A percentile compares a stretch with the other conserved stretches of the same genome.
These are phyloP conservation scores for Sula dactylatra DNA, from an alignment of 2,113 vertebrate genomes.

Conservation along the genomic window DNA sequence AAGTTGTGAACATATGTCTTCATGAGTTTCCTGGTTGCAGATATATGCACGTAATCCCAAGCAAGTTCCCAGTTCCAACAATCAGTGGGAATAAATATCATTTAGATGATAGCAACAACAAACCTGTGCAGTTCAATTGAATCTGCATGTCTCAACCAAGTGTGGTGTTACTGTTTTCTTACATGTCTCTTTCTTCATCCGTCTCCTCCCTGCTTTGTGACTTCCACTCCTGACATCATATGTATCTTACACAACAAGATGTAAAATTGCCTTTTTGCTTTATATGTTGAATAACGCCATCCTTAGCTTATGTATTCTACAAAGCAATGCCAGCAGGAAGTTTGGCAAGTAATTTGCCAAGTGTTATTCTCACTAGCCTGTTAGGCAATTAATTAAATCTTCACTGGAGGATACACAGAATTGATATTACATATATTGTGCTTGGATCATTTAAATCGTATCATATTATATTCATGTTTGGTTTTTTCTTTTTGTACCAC, in stretches of 20 bases:
- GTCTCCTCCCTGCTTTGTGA: not conserved
- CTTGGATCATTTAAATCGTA: not conserved
- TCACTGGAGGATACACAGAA: not conserved
- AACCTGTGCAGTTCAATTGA: not conserved
- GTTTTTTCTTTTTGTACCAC: not conserved
- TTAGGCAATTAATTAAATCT: not conserved
- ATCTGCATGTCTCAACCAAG: not conserved
- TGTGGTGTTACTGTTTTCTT: not conserved
- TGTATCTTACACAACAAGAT: not conserved
- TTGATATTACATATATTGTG: not conserved
- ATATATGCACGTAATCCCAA: not conserved
- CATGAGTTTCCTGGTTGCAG: not conserved
- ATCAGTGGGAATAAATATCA: not conserved
- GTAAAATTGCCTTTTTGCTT: not conserved
- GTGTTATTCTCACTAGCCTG: not conserved
- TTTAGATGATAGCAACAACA: not conserved
- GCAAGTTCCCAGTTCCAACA: not conserved
- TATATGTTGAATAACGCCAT: not conserved
- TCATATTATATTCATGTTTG: not conserved
- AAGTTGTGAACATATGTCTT: not conserved
- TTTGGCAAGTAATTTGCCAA: not conserved
- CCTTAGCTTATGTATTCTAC: not conserved
- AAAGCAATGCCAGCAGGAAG: not conserved
- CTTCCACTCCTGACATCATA: not conserved
- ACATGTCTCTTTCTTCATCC: not conserved